A percentile compares a stretch with the other conserved stretches of the same genome.
Conservation (phyloP, 1,140 invertebrate genomes). For the Nasonia giraulti region DNA sequence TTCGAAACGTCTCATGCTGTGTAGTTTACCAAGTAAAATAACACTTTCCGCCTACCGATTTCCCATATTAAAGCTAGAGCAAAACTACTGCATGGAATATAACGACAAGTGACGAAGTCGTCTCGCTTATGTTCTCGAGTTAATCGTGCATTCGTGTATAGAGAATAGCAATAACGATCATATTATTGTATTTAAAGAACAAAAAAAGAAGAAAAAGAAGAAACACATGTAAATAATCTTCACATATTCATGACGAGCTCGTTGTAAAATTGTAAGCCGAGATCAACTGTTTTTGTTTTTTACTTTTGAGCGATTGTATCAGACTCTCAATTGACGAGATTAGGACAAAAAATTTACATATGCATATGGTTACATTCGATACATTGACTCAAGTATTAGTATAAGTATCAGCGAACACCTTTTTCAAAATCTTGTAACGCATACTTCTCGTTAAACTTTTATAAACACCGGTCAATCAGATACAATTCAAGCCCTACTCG, state of each 20-base stretch:
- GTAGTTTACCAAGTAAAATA: background rate
- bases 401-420: background rate
- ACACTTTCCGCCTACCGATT: background rate
- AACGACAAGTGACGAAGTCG: slow-evolving; percentile 13
- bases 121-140: slow-evolving; percentile 30
- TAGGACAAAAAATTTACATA: slow-evolving; percentile 22
- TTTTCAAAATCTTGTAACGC: background rate
- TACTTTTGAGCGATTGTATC: slow-evolving; percentile 46
- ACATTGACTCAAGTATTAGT: slow-evolving; percentile 28
- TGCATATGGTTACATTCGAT: background rate
- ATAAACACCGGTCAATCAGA: no score
- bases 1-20: slow-evolving; percentile 5
- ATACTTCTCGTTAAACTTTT: no score
- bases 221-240: slow-evolving; percentile 49
- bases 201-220: slow-evolving; percentile 7
- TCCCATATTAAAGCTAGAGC: background rate
- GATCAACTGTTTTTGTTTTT: slow-evolving; percentile 43
- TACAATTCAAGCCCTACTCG: no score
- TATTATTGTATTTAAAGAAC: slow-evolving; percentile 6
- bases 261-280: slow-evolving; percentile 43
- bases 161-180: slow-evolving; percentile 32
- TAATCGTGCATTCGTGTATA: slow-evolving; percentile 38
- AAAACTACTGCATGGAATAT: background rate
- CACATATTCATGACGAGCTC: slow-evolving; percentile 44
- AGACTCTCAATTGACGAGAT: slow-evolving; percentile 36